phyloP scores from a whole-genome alignment of 2,797 vertebrate species.

The Staurois parvus region DNA sequence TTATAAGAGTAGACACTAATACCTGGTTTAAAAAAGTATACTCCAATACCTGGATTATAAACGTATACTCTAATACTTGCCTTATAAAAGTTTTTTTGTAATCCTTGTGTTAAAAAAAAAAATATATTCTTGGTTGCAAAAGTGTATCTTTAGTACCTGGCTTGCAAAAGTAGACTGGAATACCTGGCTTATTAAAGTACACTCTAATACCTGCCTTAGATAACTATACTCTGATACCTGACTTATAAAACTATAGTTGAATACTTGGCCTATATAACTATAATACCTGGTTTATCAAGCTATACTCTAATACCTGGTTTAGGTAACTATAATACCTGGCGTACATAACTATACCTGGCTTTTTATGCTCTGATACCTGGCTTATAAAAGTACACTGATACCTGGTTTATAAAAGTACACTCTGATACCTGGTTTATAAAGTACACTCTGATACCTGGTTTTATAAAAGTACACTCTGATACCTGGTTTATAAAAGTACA shows the following conservation, averaged over 20 bases:
- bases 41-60: neutral
- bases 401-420: neutral
- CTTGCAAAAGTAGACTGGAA: no score
- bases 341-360: no score
- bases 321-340: no score
- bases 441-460: neutral
- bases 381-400: neutral
- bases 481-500: neutral
- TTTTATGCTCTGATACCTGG: neutral
- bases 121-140: no score
- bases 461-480: neutral
- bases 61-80: neutral
- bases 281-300: no score
- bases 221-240: no score
- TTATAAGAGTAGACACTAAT: neutral
- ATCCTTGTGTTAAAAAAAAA: no score
- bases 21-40: neutral
- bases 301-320: neutral
- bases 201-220: no score
- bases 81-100: neutral
- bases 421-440: neutral
- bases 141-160: neutral
- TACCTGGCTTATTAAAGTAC: no score
- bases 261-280: no score
- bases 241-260: no score